A percentile compares a stretch with the other conserved stretches of the same genome.
Evolutionary conservation across 2,113 vertebrate species (phyloP).

Genomic region (Oncorhynchus keta): DNA sequence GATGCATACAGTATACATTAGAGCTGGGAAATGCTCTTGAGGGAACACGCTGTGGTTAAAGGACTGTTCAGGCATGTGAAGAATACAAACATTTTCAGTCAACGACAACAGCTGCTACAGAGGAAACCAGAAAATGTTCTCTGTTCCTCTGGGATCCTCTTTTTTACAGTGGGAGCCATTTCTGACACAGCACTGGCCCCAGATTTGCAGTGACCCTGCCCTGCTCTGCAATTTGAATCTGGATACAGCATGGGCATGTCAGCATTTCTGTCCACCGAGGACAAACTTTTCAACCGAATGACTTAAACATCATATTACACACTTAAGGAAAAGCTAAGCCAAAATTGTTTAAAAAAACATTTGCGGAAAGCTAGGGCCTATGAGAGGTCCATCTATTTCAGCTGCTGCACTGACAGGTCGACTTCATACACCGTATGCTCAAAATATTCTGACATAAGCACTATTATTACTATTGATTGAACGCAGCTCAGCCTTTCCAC

Average conservation of each 20-base stretch:
- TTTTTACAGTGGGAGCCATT: constrained; percentile 18
- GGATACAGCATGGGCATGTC: constrained; percentile 43
- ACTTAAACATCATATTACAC: constrained; percentile 37
- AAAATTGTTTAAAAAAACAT: too few species aligned
- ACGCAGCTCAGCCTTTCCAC: too few species aligned
- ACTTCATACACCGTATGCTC: too few species aligned
- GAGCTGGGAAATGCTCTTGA: constrained; percentile 39
- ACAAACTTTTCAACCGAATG: constrained; percentile 48
- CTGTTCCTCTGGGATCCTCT: constrained; percentile 29
- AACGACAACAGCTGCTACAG: constrained; percentile 52
- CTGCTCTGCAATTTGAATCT: constrained; percentile 45
- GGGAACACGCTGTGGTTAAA: constrained; percentile 63
- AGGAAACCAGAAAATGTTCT: constrained; percentile 39
- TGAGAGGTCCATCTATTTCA: too few species aligned
- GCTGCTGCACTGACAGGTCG: too few species aligned
- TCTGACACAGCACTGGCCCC: constrained; percentile 21
- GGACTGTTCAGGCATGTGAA: constrained; percentile 37
- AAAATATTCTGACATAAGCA: too few species aligned
- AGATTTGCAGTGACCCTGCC: constrained; percentile 44
- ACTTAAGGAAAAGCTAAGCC: constrained; percentile 8
- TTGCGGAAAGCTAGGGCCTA: too few species aligned
- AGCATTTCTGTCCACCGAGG: constrained; percentile 53
- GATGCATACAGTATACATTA: constrained; percentile 32
- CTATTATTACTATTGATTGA: too few species aligned
- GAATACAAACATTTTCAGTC: constrained; percentile 56